Base-by-base conservation (phyloP, 2,797 vertebrate genomes). In the Brotula barbata region DNA sequence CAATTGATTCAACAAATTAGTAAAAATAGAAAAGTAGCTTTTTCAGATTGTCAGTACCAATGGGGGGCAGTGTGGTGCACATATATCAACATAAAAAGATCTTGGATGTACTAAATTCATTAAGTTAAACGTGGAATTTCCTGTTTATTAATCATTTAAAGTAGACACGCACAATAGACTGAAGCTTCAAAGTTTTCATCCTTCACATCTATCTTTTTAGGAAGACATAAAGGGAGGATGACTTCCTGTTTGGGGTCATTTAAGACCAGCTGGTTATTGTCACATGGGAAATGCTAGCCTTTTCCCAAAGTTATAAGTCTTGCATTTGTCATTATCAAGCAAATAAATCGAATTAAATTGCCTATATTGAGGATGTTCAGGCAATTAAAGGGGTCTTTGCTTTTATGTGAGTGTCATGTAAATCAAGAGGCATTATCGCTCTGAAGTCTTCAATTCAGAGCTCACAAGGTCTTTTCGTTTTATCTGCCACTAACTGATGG, bases 401-500 rank as follows among this genome's bases (percentile, higher is more conserved):
- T 51, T 33, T 33, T 15, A 47, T 28, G 40, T 40, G 61, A 17
- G 31, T n/a, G n/a, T n/a, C n/a, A n/a, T n/a, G n/a, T n/a, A n/a
- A n/a, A n/a, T n/a, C n/a, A n/a, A n/a, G n/a, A n/a, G 49, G 19
- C 52, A 5, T 53, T 40, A 51, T 66, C 58, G 6, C 36, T 23
- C 37, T n/a, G 21, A 0, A 19, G 55, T 15, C n/a, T n/a, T n/a
- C n/a, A n/a, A n/a, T n/a, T n/a, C n/a, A n/a, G n/a, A n/a, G n/a
- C n/a, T n/a, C n/a, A n/a, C n/a, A n/a, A n/a, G n/a, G n/a, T 16
- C 52, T 67, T 67, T 58, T 71, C 51, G 54, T 73, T 75, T 69
- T 69, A 44, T 66, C 40, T 21, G 15, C 16, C 1, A 56, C 52
- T 79, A 74, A 79, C 52, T n/a, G 48, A 58, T 70, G 41, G 70